phyloP scores from a whole-genome alignment of 2,113 vertebrate genomes.

The Thamnaconus septentrionalis region DNA sequence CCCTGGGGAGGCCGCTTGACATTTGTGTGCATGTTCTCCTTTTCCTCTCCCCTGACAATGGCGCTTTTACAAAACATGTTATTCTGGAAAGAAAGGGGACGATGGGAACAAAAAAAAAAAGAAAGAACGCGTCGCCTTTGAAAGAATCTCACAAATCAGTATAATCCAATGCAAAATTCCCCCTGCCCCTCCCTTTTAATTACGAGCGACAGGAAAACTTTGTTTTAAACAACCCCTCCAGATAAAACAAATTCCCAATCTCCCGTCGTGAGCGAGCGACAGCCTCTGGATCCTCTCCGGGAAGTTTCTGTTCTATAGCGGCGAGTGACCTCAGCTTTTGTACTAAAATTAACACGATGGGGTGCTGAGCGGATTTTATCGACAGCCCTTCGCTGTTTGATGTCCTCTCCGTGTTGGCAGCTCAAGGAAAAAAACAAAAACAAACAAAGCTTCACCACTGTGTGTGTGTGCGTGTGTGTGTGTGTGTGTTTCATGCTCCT shows the following conservation, averaged over 20 bases:
- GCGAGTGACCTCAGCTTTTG: slow-evolving; percentile 62
- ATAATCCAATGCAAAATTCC: neutral
- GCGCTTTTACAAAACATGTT: slow-evolving; percentile 64
- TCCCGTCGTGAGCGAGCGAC: no score
- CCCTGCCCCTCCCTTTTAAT: no score
- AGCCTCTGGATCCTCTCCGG: slow-evolving; percentile 21
- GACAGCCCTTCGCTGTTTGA: slow-evolving; percentile 57
- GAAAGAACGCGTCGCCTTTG: neutral
- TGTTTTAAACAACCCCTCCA: no score
- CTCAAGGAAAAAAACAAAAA: slow-evolving; percentile 58
- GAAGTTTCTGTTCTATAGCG: slow-evolving; percentile 39
- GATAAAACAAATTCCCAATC: no score
- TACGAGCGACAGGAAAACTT: no score
- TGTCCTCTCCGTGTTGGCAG: slow-evolving; percentile 49
- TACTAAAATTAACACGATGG: slow-evolving; percentile 62
- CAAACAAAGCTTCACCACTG: slow-evolving; percentile 50
- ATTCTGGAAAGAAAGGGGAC: slow-evolving; percentile 33
- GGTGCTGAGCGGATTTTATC: slow-evolving; percentile 60
- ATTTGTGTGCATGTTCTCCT: slow-evolving; percentile 63
- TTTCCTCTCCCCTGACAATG: slow-evolving; percentile 58
- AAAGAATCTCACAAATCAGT: neutral
- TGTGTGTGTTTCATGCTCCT: slow-evolving; percentile 25
- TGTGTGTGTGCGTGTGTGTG: slow-evolving; percentile 31
- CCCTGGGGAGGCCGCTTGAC: slow-evolving; percentile 61
- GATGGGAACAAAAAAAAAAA: neutral